These are phyloP conservation scores for Conchocele bisecta DNA, from an alignment of 2,888 invertebrate genomes.

Conservation along the genomic window DNA sequence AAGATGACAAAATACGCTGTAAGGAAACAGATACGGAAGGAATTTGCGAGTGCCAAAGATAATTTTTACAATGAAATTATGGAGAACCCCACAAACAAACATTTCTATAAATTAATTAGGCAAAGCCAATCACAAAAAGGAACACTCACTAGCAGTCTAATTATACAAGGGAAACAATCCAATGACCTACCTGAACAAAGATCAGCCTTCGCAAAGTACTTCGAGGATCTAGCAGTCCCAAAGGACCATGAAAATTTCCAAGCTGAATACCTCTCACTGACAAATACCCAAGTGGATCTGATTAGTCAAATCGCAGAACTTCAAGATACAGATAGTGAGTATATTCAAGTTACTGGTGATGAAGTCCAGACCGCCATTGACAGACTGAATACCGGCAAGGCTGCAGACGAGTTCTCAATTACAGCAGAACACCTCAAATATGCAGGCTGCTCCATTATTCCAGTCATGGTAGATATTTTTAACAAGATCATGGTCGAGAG, in stretches of 20 bases:
- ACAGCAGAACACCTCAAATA: conserved; percentile 9
- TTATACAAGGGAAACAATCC: not conserved
- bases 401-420: conserved; percentile 7
- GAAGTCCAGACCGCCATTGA: conserved; percentile 12
- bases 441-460: not conserved
- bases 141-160: not conserved
- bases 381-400: conserved; percentile 13
- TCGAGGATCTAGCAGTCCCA: conserved; percentile 14
- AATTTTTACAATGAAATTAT: conserved; percentile 6
- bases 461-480: not conserved
- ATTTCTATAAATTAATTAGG: conserved; percentile 10
- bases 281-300: not conserved
- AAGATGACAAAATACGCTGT: conserved; percentile 3
- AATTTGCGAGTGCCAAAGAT: conserved; percentile 1
- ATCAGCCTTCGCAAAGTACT: not conserved
- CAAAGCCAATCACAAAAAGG: not conserved
- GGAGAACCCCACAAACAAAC: conserved; percentile 8
- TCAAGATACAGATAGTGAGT: not conserved
- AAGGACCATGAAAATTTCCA: conserved; percentile 5
- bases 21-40: conserved; percentile 3
- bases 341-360: not conserved
- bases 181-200: not conserved
- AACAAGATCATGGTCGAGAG: not conserved
- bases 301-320: not conserved
- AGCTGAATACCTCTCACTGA: not conserved